These are phyloP conservation scores for Nyctibius bracteatus DNA, from an alignment of 2,113 vertebrate genomes.

Conservation along the genomic window DNA sequence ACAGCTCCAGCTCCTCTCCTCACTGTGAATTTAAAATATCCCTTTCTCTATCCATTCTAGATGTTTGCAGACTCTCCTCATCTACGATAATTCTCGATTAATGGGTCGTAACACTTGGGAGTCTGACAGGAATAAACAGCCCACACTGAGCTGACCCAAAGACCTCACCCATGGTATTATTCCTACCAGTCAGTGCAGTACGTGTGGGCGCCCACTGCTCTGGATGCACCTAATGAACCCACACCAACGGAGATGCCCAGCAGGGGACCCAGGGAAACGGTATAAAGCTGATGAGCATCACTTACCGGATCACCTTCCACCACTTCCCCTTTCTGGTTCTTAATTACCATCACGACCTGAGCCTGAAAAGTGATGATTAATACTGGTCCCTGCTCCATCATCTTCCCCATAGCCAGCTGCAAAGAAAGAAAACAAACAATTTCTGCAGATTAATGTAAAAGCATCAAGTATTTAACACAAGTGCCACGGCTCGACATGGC, in stretches of 20 bases:
- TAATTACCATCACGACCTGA: slow-evolving; percentile 91
- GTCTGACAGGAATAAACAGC: not conserved
- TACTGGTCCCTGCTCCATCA: slow-evolving; percentile 98
- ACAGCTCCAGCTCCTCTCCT: not conserved
- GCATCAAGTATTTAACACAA: not conserved
- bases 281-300: fast-evolving
- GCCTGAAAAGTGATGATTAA: slow-evolving; percentile 97
- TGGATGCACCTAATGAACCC: not conserved
- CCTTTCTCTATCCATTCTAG: not conserved
- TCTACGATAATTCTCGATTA: not conserved
- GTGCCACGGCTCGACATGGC: not conserved
- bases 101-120: not conserved
- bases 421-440: not conserved
- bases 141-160: not conserved
- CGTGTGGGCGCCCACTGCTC: fast-evolving
- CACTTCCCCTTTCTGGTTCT: slow-evolving; percentile 85
- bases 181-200: fast-evolving
- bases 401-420: slow-evolving; percentile 96
- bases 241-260: fast-evolving
- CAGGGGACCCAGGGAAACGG: not conserved
- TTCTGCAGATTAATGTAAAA: not conserved
- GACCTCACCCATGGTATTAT: not conserved
- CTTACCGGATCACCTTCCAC: slow-evolving; percentile 95
- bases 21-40: not conserved
- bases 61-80: not conserved